Evolutionary conservation across 2,797 vertebrate species (phyloP), one percentile per base, ranked within the genome.

Genomic region (Orestias chungarensis): DNA sequence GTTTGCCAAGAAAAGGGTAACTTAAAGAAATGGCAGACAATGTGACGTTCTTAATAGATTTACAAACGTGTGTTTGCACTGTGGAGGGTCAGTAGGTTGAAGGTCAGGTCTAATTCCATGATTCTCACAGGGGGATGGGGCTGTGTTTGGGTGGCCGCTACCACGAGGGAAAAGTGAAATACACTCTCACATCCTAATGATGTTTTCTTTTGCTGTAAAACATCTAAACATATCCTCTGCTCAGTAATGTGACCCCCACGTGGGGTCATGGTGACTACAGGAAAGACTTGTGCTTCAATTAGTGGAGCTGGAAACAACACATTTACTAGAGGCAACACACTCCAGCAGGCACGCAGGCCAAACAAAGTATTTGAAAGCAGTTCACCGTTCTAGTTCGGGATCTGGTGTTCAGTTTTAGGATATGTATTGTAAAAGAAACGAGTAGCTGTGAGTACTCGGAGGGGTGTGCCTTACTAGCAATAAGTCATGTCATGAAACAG

Each of bases 171-270:
- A 90, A 92, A 93, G 90, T 89, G 90, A 92, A 93, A 92, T 89
- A 84, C 83, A 84, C 79, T 89, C 88, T 86, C 83, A 84, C 81
- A 89, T 92, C 89, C 89, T 93, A 92, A 91, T 89, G 88, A 92
- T 94, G 93, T 95, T 94, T 94, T 91, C 92, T 90, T 92, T 93
- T 54, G 84, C 86, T 86, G 83, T 81, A 83, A 92, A 93, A 92
- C 91, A 93, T 93, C 91, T 91, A 93, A 94, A 94, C 92, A 93
- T 87, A 86, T 86, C 93, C 89, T 84, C 86, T 79, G 88, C 91
- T 91, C 83, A 86, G 92, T 93, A 93, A 95, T 66, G 88, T 85
- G 93, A 94, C 92, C 92, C 35, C 88, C 52, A 66, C 69, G 76
- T 65, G 87, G 83, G 93, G 92, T 93, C 88, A 61, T 71, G 92